These are phyloP conservation scores for Argynnis bischoffii DNA, from an alignment of 2,888 invertebrate genomes.

Conservation along the genomic window DNA sequence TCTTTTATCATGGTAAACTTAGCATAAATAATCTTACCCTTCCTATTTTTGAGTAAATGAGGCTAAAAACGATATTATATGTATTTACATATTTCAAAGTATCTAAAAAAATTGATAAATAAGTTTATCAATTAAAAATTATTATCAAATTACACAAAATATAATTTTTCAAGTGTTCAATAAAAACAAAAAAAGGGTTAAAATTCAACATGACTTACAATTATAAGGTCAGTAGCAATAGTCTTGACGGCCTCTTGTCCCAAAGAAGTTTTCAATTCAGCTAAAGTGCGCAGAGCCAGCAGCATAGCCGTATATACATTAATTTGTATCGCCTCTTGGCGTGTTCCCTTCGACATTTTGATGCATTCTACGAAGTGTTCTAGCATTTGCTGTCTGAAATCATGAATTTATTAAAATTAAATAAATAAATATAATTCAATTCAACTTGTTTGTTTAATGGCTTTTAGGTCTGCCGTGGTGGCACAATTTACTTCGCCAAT, in stretches of 20 bases:
- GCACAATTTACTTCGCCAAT: too few species aligned
- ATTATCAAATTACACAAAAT: background rate
- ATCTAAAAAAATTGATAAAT: too few species aligned
- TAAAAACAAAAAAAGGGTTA: background rate
- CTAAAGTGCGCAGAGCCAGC: constrained; percentile 92
- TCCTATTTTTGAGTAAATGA: too few species aligned
- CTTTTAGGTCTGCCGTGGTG: too few species aligned
- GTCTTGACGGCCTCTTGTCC: constrained; percentile 96
- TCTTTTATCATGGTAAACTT: too few species aligned
- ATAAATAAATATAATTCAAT: background rate
- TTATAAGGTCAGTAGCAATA: constrained; percentile 90
- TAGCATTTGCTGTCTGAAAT: constrained; percentile 91
- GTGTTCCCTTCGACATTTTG: constrained; percentile 93
- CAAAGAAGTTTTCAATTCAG: constrained; percentile 92
- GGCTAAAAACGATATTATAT: too few species aligned
- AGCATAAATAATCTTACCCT: too few species aligned
- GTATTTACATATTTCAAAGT: too few species aligned
- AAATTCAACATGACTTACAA: constrained; percentile 75
- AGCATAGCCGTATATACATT: constrained; percentile 97
- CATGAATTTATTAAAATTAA: background rate
- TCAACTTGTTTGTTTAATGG: too few species aligned
- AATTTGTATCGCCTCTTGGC: constrained; percentile 97
- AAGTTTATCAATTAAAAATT: background rate
- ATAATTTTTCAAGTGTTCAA: background rate
- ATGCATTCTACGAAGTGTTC: constrained; percentile 98